These are phyloP conservation scores for Prunella himalayana DNA, from an alignment of 2,113 vertebrate species.

Conservation along the genomic window DNA sequence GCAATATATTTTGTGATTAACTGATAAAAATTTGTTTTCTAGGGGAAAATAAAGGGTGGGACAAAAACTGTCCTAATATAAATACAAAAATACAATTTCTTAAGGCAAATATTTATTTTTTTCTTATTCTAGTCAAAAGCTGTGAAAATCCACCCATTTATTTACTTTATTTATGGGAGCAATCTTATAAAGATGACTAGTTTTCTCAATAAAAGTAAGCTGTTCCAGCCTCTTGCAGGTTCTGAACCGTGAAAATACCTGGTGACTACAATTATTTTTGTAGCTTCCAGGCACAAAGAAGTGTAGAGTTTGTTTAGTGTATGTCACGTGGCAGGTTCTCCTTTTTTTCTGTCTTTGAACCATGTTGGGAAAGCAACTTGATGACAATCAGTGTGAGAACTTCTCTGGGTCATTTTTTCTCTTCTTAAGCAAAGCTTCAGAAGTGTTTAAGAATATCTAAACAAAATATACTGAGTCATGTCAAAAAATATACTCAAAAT, in stretches of 20 bases:
- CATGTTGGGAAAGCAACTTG: not conserved
- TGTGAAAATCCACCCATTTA: not conserved
- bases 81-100: not conserved
- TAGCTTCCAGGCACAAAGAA: not conserved
- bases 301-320: not conserved
- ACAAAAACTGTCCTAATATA: not conserved
- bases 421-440: not conserved
- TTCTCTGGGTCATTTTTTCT: not conserved
- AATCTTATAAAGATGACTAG: not conserved
- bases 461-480: not conserved
- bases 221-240: not conserved
- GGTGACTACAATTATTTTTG: not conserved
- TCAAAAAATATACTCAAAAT: not conserved
- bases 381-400: not conserved
- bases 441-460: not conserved
- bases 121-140: not conserved
- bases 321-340: not conserved
- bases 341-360: not conserved
- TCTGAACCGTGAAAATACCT: not conserved
- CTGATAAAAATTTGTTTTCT: not conserved
- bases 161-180: not conserved
- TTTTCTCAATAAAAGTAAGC: not conserved
- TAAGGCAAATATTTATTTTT: not conserved
- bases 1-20: not conserved
- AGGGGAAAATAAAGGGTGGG: not conserved